phyloP scores from a whole-genome alignment of 2,113 vertebrate genomes.

The Onychostoma macrolepis region DNA sequence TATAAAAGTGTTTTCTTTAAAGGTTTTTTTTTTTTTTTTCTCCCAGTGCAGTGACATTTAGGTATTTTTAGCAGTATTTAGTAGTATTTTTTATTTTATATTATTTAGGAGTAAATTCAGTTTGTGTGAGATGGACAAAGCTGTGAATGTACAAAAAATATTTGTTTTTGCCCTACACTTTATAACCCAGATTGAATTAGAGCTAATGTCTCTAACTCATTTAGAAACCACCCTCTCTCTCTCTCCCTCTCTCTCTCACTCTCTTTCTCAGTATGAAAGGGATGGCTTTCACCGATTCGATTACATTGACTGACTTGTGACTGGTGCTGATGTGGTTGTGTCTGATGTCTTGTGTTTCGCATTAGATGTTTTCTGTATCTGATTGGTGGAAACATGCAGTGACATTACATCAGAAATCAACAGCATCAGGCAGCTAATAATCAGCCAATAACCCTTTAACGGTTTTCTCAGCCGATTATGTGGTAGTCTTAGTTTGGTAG shows the following conservation, averaged over 20 bases:
- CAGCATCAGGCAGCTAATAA: conserved; percentile 36
- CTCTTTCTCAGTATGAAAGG: neutral
- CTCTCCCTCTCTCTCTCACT: neutral
- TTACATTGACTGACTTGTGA: conserved; percentile 38
- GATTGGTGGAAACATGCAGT: conserved; percentile 22
- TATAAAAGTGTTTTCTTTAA: no score
- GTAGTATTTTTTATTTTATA: no score
- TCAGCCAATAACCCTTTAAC: neutral
- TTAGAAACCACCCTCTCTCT: neutral
- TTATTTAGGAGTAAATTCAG: conserved; percentile 1
- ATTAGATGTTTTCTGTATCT: conserved; percentile 22
- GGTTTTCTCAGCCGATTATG: neutral
- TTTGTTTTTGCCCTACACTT: conserved; percentile 18
- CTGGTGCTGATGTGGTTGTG: conserved; percentile 17
- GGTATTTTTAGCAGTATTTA: no score
- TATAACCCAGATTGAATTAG: conserved; percentile 7
- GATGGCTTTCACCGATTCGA: neutral
- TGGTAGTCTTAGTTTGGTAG: neutral
- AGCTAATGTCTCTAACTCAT: conserved; percentile 12
- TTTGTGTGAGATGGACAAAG: neutral
- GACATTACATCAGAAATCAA: conserved; percentile 25
- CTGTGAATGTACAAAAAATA: neutral
- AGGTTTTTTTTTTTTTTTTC: no score
- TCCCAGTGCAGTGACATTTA: no score
- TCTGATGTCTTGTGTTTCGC: conserved; percentile 23